Conservation (phyloP, 2,797 vertebrate species). For the Enteromius treurensis region DNA sequence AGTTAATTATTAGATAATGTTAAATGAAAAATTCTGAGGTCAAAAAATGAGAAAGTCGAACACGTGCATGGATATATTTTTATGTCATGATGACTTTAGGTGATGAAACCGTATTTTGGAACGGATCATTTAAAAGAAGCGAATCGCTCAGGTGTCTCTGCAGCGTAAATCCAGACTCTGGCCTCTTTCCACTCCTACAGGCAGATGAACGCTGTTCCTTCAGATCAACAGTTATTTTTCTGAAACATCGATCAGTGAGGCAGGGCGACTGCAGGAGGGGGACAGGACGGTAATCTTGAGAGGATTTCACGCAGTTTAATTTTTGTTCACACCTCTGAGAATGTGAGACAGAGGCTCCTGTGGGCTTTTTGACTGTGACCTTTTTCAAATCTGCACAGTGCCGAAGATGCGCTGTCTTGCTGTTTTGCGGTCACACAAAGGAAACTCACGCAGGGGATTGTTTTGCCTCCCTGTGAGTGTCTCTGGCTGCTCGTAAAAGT, state of each 20-base stretch:
- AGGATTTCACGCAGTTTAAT: constrained; percentile 66
- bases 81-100: background rate
- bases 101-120: background rate
- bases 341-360: constrained; percentile 54
- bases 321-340: constrained; percentile 61
- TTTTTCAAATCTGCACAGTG: constrained; percentile 40
- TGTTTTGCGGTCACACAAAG: constrained; percentile 11
- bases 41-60: background rate
- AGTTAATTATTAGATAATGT: background rate
- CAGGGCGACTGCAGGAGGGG: background rate
- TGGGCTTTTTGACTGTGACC: constrained; percentile 52
- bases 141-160: background rate
- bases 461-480: constrained; percentile 65
- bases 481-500: constrained; percentile 52
- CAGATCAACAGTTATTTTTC: background rate
- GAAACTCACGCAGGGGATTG: constrained; percentile 17
- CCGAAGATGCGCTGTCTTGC: constrained; percentile 26
- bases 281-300: constrained; percentile 54
- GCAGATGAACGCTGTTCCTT: background rate
- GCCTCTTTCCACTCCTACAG: background rate
- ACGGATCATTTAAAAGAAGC: background rate
- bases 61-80: background rate
- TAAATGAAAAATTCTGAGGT: background rate
- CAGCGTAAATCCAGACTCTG: background rate
- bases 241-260: constrained; percentile 8